Evolutionary conservation across 2,797 vertebrate genomes (phyloP).

Genomic region (Tarsius wallacei): DNA sequence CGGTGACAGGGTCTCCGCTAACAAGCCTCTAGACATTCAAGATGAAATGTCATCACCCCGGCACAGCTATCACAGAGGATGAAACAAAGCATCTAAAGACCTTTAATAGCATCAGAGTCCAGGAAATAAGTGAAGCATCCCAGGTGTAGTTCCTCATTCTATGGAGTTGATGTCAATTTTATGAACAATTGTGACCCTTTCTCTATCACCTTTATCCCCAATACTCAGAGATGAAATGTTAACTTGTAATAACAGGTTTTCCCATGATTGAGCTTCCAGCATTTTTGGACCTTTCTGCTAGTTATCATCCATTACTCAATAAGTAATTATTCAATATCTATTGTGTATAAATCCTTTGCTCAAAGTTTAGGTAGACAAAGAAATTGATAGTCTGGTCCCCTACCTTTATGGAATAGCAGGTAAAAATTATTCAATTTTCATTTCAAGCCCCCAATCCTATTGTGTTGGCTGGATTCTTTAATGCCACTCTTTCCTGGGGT

Average conservation of each 20-base stretch:
- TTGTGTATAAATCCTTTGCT: neutral
- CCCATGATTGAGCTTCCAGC: constrained; percentile 55
- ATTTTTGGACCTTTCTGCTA: constrained; percentile 38
- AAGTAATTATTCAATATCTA: constrained; percentile 47
- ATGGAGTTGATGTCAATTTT: constrained; percentile 61
- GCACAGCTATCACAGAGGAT: constrained; percentile 88
- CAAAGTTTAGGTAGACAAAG: neutral
- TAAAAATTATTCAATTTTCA: neutral
- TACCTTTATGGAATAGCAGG: neutral
- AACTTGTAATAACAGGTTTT: constrained; percentile 65
- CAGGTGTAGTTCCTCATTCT: constrained; percentile 80
- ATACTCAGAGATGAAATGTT: constrained; percentile 81
- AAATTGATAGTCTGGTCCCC: neutral
- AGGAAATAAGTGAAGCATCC: constrained; percentile 87
- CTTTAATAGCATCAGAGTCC: constrained; percentile 88
- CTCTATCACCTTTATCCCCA: constrained; percentile 74
- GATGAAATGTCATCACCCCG: constrained; percentile 90
- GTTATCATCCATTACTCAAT: neutral
- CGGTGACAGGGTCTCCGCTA: constrained; percentile 91
- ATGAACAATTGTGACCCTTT: constrained; percentile 33
- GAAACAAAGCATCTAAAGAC: constrained; percentile 90
- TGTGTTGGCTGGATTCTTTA: neutral
- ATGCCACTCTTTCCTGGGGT: neutral
- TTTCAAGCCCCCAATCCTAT: neutral
- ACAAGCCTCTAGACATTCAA: constrained; percentile 91